A percentile compares a stretch with the other conserved stretches of the same genome.
Evolutionary conservation across 2,113 vertebrate genomes (phyloP).

Genomic region (Heliornis fulica): DNA sequence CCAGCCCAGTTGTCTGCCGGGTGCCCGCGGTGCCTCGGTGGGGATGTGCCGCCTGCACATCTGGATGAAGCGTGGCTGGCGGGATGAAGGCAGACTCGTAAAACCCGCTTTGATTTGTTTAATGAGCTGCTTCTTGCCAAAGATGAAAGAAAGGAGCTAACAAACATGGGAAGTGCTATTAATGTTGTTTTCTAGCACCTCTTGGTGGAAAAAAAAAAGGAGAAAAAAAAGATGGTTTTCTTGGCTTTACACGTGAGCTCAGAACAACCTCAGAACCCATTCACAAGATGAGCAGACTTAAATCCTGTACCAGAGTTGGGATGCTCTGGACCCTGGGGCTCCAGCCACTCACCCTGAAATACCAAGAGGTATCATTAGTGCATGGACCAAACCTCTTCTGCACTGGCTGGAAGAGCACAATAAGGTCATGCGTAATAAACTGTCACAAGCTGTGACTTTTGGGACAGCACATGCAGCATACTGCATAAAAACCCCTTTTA

Average conservation of each 20-base stretch:
- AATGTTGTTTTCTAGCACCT: neutral
- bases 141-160: neutral
- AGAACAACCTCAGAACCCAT: neutral
- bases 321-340: fast-evolving
- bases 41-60: fast-evolving
- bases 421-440: neutral
- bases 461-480: neutral
- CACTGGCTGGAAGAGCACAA: neutral
- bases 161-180: neutral
- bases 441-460: neutral
- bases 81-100: neutral
- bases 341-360: neutral
- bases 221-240: fast-evolving
- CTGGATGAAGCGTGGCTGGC: neutral
- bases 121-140: neutral
- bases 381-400: neutral
- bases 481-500: neutral
- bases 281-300: neutral
- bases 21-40: fast-evolving
- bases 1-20: neutral
- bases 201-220: neutral
- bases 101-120: neutral
- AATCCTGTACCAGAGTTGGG: neutral
- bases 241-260: neutral
- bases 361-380: neutral